Conservation (phyloP, 2,113 vertebrate species). For the Ctenomys sociabilis region DNA sequence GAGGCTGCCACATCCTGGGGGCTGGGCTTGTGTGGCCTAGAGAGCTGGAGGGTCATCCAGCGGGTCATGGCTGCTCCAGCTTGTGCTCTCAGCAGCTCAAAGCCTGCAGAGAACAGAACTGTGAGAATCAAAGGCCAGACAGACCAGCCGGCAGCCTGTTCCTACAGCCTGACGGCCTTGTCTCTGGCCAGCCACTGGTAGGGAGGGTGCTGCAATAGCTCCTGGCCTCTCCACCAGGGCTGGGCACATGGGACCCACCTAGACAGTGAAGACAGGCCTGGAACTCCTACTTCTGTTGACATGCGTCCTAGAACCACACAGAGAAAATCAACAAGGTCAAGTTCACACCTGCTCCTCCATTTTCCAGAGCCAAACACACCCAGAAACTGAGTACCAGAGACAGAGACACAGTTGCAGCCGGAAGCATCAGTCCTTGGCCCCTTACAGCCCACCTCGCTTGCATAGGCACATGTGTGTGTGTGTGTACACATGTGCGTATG, state of each 20-base stretch:
- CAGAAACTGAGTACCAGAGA: neutral
- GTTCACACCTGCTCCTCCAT: neutral
- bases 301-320: conserved; percentile 10
- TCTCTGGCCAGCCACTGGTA: neutral
- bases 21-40: conserved; percentile 37
- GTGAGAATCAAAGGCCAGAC: conserved; percentile 47
- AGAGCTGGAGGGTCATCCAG: conserved; percentile 39
- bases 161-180: neutral
- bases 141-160: neutral
- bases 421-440: neutral
- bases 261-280: neutral
- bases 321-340: neutral
- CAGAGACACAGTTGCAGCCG: neutral
- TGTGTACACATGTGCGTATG: rapidly evolving
- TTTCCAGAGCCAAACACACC: conserved; percentile 30
- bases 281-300: neutral
- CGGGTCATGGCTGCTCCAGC: conserved; percentile 41
- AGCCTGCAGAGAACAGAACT: conserved; percentile 65
- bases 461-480: neutral
- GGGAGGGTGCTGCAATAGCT: neutral
- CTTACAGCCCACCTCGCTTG: neutral
- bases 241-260: neutral
- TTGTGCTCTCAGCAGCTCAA: conserved; percentile 27
- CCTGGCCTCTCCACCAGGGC: neutral
- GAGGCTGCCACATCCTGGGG: neutral